Conservation (phyloP, 2,888 invertebrate species). For the Hirtodrosophila alboralis region DNA sequence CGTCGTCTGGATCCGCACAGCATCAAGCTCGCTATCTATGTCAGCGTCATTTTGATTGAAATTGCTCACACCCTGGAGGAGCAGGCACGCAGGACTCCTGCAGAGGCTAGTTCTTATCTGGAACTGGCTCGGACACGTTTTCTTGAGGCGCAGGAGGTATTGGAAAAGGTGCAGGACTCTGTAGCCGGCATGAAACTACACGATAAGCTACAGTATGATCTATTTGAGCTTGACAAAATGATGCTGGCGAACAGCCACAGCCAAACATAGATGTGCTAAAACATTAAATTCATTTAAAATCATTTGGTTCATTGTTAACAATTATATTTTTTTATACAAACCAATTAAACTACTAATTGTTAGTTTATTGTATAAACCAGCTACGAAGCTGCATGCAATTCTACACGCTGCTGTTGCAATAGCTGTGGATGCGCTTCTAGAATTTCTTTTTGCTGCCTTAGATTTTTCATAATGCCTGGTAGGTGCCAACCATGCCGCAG, state of each 20-base stretch:
- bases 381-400: conserved; percentile 55
- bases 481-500: conserved; percentile 93
- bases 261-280: conserved; percentile 8
- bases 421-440: conserved; percentile 83
- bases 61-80: conserved; percentile 86
- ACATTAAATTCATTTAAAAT: too few species aligned
- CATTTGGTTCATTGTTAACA: too few species aligned
- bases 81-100: conserved; percentile 83
- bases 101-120: conserved; percentile 42
- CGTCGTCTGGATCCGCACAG: conserved; percentile 89
- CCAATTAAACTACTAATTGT: conserved; percentile 8
- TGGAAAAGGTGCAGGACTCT: conserved; percentile 81
- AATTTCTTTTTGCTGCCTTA: conserved; percentile 86
- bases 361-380: conserved; percentile 1
- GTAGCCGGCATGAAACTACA: conserved; percentile 80
- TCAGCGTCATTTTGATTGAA: conserved; percentile 91
- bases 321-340: neutral
- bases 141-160: conserved; percentile 69
- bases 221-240: conserved; percentile 59
- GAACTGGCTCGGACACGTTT: conserved; percentile 66
- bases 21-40: conserved; percentile 89
- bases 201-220: conserved; percentile 59
- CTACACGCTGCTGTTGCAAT: conserved; percentile 69
- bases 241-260: conserved; percentile 34
- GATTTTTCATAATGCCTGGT: conserved; percentile 88